Evolutionary conservation across 2,113 vertebrate genomes (phyloP), one percentile per base, ranked within the genome.

Genomic region (Corapipo altera): DNA sequence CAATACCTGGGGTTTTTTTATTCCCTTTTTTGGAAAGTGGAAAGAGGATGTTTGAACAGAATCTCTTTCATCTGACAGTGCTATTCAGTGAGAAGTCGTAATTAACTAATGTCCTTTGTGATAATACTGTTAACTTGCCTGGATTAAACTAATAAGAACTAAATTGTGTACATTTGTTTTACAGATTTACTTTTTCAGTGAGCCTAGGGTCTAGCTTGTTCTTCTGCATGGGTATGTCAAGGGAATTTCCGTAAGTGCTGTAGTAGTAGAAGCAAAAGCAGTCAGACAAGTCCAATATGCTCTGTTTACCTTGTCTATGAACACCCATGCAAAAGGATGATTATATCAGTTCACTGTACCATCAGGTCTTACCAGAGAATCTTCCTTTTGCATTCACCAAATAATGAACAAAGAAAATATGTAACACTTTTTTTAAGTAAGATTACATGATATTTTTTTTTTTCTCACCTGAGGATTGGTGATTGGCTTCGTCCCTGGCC

Each of bases 241-340:
- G 79, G 92, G 91, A 91, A 80, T 95, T 96, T 97, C 78, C 59
- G 1, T 91, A 89, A 95, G 30, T 74, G 62, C 85, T 85, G 79
- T 90, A 92, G 61, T 35, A 90, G 86, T 78, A 71, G 65, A 86
- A 93, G 83, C 20, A 88, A 88, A 96, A 92, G 95, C 85, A 93
- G 96, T 97, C 88, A 59, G 55, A 76, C 93, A 46, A 89, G 92
- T 96, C 69, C 35, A 79, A 7, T 93, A 26, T 37, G 55, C 78
- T 91, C 54, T 74, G 2, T 87, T 93, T 69, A 67, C 80, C 72
- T 82, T 89, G 79, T 91, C 73, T 92, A 1, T 0, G 0, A 93
- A 83, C 69, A 88, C 5, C 59, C 69, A 64, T 4, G 52, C 79
- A 80, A 57, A 85, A 91, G 44, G 30, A 51, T 64, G 37, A 74